Base-by-base conservation (phyloP, 2,797 vertebrate species). In the Schizothorax lantsangensis region DNA sequence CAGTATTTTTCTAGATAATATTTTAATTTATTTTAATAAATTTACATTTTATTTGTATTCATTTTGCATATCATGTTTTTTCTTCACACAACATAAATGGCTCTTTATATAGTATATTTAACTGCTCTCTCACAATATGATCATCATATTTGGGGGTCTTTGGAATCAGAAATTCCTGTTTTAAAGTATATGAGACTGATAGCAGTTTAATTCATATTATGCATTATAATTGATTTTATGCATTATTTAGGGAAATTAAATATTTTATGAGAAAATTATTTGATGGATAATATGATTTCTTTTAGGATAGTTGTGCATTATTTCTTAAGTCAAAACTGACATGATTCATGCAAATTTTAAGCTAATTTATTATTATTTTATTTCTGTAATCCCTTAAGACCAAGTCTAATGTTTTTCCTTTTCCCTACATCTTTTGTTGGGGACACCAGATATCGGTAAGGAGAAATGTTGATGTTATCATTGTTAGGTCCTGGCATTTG, bases 361-460 rank as follows among this genome's bases (percentile, higher is more conserved):
- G 6, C n/a, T 71, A 57, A 23, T 57, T 59, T 23, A 54, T 45
- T 36, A 15, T 11, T 30, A 68, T 52, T 40, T 86, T 10, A n/a
- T 47, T 59, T 79, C 38, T 52, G 5, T 14, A 36, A 68, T 77
- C 43, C 12, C 12, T n/a, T 57, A 45, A 26, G 19, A 52, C 72
- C 26, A 71, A 86, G 69, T 62, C 77, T 90, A 45, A 85, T 88
- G 40, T 57, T 80, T 88, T 75, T 59, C 17, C 40, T 89, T 84
- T 79, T 81, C 79, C 45, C 89, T 87, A 79, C 38, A 74, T 84
- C 78, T 88, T 82, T 84, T 68, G 85, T 84, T 89, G 81, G 85
- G 89, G 73, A 84, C 78, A 71, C 81, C 89, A 90, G 88, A 91
- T 90, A 89, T 88, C 86, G 88, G 91, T 90, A 90, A 91, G 88